phyloP scores from a whole-genome alignment of 2,797 vertebrate species.

The Mormyrus hasselquistii region DNA sequence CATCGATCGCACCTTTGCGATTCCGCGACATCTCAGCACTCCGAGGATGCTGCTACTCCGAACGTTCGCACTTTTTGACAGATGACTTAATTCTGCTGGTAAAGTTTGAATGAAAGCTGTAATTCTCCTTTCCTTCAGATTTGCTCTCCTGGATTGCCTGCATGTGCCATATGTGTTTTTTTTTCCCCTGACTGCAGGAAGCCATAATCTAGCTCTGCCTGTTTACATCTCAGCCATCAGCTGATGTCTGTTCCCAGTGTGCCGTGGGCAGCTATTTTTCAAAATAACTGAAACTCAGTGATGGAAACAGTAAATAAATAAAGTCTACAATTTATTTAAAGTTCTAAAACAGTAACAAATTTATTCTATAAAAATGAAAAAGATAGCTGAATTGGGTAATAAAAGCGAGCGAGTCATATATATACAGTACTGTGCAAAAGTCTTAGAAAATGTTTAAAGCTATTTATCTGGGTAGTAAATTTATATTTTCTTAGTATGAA shows the following conservation, averaged over 20 bases:
- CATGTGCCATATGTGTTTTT: background rate
- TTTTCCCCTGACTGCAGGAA: background rate
- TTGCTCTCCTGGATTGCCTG: no score
- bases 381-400: background rate
- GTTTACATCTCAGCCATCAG: background rate
- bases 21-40: background rate
- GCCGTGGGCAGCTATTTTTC: background rate
- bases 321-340: background rate
- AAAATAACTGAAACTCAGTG: background rate
- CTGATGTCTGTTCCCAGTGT: background rate
- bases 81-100: background rate
- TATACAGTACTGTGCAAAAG: no score
- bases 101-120: conserved; percentile 1
- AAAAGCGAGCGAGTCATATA: no score
- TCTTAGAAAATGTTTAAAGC: no score
- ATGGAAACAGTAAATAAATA: background rate
- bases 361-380: background rate
- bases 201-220: background rate
- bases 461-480: no score
- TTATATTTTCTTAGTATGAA: no score
- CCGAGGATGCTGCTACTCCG: background rate
- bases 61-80: background rate
- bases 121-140: background rate
- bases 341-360: background rate
- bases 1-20: background rate